phyloP scores from a whole-genome alignment of 2,888 invertebrate species.

The Ischnura elegans region DNA sequence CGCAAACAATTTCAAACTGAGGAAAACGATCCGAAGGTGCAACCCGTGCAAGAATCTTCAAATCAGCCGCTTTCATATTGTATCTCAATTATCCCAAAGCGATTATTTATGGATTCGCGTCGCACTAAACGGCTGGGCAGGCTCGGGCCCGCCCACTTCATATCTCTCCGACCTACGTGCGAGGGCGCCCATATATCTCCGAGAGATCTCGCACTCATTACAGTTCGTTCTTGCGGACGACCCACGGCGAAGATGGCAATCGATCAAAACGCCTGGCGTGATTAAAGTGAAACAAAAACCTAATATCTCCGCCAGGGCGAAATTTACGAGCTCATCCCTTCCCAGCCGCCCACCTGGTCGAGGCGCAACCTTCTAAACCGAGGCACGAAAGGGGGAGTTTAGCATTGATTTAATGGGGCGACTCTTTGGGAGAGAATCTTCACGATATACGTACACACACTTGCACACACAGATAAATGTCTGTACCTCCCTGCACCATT shows the following conservation, averaged over 20 bases:
- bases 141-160: background rate
- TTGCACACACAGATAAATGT: background rate
- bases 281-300: conserved; percentile 35
- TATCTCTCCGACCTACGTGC: background rate
- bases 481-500: background rate
- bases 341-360: background rate
- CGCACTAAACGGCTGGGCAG: background rate
- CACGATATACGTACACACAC: background rate
- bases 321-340: conserved; percentile 34
- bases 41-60: background rate
- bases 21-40: background rate
- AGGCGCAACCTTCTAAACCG: background rate
- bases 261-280: background rate
- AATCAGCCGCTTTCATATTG: background rate
- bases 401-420: background rate
- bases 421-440: background rate
- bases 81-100: conserved; percentile 25
- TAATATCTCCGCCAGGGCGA: background rate
- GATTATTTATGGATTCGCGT: conserved; percentile 7
- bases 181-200: background rate
- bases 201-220: background rate
- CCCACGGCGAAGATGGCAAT: background rate
- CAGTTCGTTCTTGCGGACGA: background rate
- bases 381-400: background rate
- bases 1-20: background rate